These are phyloP conservation scores for Terebella lapidaria DNA, from an alignment of 2,888 invertebrate species.

Conservation along the genomic window DNA sequence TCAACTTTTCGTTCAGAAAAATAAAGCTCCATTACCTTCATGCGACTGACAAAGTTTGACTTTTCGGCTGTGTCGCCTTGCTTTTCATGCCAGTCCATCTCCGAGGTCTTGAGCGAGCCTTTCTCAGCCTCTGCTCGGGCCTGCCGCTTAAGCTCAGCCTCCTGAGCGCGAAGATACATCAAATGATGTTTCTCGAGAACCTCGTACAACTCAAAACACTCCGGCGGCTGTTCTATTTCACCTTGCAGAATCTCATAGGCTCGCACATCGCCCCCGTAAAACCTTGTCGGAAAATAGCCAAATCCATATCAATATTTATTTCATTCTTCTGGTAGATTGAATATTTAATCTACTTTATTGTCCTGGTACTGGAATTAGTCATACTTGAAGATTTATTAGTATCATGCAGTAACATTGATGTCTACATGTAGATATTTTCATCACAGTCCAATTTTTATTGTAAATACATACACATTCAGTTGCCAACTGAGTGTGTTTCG, in stretches of 20 bases:
- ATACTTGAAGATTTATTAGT: background rate
- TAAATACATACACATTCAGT: no score
- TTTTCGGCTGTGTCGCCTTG: background rate
- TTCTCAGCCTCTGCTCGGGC: background rate
- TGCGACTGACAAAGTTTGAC: background rate
- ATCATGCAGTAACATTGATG: background rate
- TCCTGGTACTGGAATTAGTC: no score
- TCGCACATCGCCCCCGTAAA: conserved; percentile 39
- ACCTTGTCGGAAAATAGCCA: conserved; percentile 29
- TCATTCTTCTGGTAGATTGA: no score
- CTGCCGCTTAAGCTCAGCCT: background rate
- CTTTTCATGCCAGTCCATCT: background rate
- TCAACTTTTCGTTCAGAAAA: no score
- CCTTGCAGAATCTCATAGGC: conserved; percentile 41
- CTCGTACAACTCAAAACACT: conserved; percentile 37
- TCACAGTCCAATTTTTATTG: background rate
- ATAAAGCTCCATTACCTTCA: background rate
- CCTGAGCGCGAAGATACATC: background rate
- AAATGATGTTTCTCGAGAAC: conserved; percentile 18
- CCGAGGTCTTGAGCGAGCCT: background rate
- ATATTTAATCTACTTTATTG: no score
- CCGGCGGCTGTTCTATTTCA: conserved; percentile 33
- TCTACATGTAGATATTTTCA: background rate
- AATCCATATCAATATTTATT: no score
- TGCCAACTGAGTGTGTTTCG: no score